Evolutionary conservation across 2,113 vertebrate species (phyloP).

Genomic region (Lota lota): DNA sequence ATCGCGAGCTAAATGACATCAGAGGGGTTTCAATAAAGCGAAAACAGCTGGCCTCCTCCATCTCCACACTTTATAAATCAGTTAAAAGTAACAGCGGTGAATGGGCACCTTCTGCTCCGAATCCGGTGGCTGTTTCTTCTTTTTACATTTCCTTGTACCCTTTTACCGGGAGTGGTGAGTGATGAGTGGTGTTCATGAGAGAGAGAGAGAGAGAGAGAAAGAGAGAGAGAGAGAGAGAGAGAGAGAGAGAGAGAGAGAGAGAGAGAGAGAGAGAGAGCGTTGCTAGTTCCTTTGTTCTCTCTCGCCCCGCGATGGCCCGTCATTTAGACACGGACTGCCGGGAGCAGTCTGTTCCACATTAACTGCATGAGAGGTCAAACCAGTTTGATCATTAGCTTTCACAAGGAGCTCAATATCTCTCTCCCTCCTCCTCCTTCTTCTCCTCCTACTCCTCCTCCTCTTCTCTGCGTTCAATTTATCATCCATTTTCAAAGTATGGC

Average conservation of each 20-base stretch:
- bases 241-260: no score
- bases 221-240: no score
- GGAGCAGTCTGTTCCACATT: slow-evolving; percentile 62
- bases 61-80: no score
- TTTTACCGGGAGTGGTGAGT: no score
- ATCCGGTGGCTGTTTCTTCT: slow-evolving; percentile 10
- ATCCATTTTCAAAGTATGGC: neutral
- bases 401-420: slow-evolving; percentile 23
- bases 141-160: no score
- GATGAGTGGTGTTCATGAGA: slow-evolving; percentile 17
- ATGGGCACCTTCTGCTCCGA: neutral
- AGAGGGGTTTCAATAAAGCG: no score
- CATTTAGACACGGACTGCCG: slow-evolving; percentile 52
- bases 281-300: slow-evolving; percentile 42
- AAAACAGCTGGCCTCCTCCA: no score
- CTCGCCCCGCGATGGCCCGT: slow-evolving; percentile 41
- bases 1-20: no score
- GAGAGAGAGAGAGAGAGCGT: neutral
- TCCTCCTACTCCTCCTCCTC: neutral
- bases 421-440: slow-evolving; percentile 1
- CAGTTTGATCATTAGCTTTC: slow-evolving; percentile 60
- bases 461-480: neutral
- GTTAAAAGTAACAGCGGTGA: no score
- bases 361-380: slow-evolving; percentile 61
- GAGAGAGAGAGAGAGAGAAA: neutral